A percentile compares a stretch with the other conserved stretches of the same genome.
Conservation (phyloP, 2,888 invertebrate species). For the Diarsia brunnea region DNA sequence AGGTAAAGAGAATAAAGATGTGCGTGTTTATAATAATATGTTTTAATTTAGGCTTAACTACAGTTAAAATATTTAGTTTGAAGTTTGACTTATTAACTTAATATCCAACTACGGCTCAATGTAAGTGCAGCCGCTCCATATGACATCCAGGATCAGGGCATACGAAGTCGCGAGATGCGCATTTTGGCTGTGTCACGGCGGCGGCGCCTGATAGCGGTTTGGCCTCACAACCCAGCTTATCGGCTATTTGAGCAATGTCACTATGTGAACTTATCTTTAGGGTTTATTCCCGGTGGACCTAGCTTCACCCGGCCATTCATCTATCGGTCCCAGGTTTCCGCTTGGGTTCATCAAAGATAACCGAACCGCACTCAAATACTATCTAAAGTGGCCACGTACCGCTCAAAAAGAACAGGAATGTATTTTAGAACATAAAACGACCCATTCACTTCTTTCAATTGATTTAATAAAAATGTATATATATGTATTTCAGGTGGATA, state of each 20-base stretch:
- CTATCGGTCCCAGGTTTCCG: background rate
- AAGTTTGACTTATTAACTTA: background rate
- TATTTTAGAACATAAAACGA: conserved; percentile 20
- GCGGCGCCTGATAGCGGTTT: background rate
- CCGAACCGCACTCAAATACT: background rate
- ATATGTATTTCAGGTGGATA: background rate
- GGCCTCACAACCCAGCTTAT: background rate
- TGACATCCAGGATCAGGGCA: background rate
- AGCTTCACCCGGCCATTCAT: background rate
- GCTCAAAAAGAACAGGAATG: conserved; percentile 19
- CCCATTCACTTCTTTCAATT: background rate
- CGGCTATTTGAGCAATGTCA: too few species aligned
- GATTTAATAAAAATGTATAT: background rate
- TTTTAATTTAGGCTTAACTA: background rate
- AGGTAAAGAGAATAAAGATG: too few species aligned
- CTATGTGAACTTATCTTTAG: background rate
- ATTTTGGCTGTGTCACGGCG: background rate
- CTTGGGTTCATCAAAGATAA: background rate
- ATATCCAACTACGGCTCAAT: background rate
- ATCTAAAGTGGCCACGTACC: conserved; percentile 17
- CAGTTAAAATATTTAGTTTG: background rate
- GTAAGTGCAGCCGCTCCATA: background rate
- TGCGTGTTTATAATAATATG: too few species aligned
- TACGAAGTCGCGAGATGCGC: background rate
- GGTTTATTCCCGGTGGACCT: background rate